phyloP scores from a whole-genome alignment of 2,797 vertebrate genomes.

The Phaenicophaeus curvirostris region DNA sequence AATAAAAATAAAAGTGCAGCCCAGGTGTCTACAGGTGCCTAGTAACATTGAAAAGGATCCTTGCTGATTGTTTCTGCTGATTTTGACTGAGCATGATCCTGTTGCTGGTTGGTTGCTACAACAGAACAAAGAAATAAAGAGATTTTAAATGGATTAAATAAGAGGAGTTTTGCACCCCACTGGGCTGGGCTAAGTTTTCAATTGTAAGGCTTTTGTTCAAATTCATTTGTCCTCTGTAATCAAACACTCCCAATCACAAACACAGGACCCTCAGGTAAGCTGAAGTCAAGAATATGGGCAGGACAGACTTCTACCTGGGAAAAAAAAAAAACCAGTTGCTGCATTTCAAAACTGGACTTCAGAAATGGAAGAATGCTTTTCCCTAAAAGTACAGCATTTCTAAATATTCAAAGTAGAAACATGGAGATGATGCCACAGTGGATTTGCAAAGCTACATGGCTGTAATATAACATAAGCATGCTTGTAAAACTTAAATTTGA shows the following conservation, averaged over 20 bases:
- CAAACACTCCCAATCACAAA: not conserved
- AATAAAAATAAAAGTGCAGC: not conserved
- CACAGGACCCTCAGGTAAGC: not conserved
- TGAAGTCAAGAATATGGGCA: not conserved
- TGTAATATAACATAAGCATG: not conserved
- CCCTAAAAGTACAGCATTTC: not conserved
- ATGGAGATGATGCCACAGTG: not conserved
- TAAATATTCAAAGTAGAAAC: not conserved
- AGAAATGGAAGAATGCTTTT: not conserved
- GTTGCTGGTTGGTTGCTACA: not conserved
- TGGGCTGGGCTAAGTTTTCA: not conserved
- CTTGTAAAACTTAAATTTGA: not conserved
- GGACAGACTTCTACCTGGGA: not conserved
- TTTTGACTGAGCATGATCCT: not conserved
- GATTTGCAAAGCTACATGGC: not conserved
- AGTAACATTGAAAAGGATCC: not conserved
- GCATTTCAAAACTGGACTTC: not conserved
- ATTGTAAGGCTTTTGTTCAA: not conserved
- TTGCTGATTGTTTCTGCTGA: not conserved
- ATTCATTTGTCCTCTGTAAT: rapidly evolving
- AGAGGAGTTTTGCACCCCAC: not conserved
- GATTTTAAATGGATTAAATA: not conserved
- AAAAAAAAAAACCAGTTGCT: not conserved
- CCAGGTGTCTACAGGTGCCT: too few relatives aligned
- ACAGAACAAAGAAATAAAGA: not conserved